Conservation (phyloP, 2,888 invertebrate species). For the Nymphalis urticae region DNA sequence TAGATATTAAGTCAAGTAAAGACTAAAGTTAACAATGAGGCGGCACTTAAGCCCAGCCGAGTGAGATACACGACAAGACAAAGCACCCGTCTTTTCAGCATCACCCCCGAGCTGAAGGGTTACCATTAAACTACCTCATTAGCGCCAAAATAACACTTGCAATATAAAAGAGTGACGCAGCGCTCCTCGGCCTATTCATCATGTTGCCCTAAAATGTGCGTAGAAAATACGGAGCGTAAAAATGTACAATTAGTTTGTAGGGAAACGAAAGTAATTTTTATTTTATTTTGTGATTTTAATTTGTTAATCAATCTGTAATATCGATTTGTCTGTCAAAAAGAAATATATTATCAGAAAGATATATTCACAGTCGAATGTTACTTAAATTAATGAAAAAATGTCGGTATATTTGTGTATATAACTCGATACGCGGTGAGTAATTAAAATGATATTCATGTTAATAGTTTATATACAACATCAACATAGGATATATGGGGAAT, state of each 20-base stretch:
- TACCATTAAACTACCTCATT: constrained; percentile 61
- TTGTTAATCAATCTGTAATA: too few relatives aligned
- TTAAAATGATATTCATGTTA: too few relatives aligned
- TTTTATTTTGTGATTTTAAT: neutral
- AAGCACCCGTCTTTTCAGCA: constrained; percentile 4
- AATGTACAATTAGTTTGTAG: constrained; percentile 5
- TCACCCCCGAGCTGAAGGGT: constrained; percentile 39
- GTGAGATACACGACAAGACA: constrained; percentile 1
- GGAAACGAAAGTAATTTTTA: neutral
- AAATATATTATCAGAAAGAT: too few relatives aligned
- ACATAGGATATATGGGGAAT: too few relatives aligned
- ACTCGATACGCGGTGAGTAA: too few relatives aligned
- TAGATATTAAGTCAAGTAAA: constrained; percentile 1
- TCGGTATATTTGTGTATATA: too few relatives aligned
- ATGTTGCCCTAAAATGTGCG: constrained; percentile 32
- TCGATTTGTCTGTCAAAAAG: too few relatives aligned
- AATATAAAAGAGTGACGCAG: constrained; percentile 76
- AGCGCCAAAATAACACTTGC: constrained; percentile 69
- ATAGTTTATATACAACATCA: too few relatives aligned
- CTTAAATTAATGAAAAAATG: too few relatives aligned
- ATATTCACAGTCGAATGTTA: too few relatives aligned
- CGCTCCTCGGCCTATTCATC: constrained; percentile 54
- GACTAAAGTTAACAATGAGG: constrained; percentile 1
- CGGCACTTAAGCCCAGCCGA: neutral
- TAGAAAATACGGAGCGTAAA: constrained; percentile 13